Evolutionary conservation across 2,888 invertebrate genomes (phyloP), one percentile per base, ranked within the genome.

Genomic region (Aphidoletes aphidimyza): DNA sequence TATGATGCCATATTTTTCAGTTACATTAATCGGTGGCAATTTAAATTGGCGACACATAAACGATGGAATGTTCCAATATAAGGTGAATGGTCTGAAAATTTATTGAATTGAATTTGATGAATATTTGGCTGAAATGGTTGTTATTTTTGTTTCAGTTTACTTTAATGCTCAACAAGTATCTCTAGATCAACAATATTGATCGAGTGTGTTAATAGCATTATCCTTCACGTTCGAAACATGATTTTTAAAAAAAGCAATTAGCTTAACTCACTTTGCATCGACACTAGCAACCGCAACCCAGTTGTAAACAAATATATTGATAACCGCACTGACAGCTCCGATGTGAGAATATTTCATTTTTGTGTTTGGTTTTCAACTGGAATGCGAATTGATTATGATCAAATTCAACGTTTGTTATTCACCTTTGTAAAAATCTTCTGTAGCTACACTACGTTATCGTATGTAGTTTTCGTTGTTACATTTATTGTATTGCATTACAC

Each of bases 31-130:
- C 88, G 95, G 94, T 30, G 90, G 89, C 34, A 94, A 89, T 30
- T 92, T 92, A 85, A 85, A 86, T 26, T 85, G 45, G 59, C 90
- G 91, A 88, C 95, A 95, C 90, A 94, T 94, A 88, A 93, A 93
- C 0, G 94, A 94, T 0, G 95, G 95, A 0, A 94, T 93, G 89
- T 95, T 95, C 95, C 95, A 95, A 88, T 93, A 94, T 0, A 94
- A 91, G 42, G 91, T 89, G 87, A 93, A 92, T 0, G 87, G 85
- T 0, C 88, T 87, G 3, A 69, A 69, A 69, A 69, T 30, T 54
- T 2, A 22, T 17, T 30, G 6, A 30, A 11, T 69, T 9, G 3
- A 5, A 69, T 30, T 54, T 3, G 30, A 69, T 30, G 69, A 14
- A 11, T 0, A 69, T 30, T 54, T n/a, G n/a, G n/a, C n/a, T n/a